A percentile compares a stretch with the other conserved stretches of the same genome.
Evolutionary conservation across 2,797 vertebrate genomes (phyloP).

Genomic region (Pseudomugil tenellus): DNA sequence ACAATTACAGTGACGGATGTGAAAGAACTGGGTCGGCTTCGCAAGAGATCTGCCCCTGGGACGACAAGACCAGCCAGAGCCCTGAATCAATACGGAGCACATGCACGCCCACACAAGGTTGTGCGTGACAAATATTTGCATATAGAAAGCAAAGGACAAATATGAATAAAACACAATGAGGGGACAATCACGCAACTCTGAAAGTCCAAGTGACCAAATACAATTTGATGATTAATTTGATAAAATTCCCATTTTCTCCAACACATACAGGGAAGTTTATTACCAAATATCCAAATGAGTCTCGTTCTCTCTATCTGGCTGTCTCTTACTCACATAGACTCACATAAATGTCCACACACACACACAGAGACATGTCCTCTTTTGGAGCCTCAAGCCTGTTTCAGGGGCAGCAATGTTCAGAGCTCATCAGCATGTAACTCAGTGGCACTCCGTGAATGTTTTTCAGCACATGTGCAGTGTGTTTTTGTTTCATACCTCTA

Average conservation of each 20-base stretch:
- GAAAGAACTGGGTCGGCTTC: slow-evolving; percentile 84
- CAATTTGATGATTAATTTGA: slow-evolving; percentile 21
- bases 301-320: slow-evolving; percentile 20
- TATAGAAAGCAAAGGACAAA: slow-evolving; percentile 44
- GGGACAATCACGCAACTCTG: neutral
- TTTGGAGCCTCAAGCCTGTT: slow-evolving; percentile 37
- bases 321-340: no score
- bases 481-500: slow-evolving; percentile 85
- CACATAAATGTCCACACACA: neutral
- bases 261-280: slow-evolving; percentile 11
- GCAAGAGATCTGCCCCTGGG: slow-evolving; percentile 79
- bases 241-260: slow-evolving; percentile 8
- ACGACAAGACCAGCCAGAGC: slow-evolving; percentile 79
- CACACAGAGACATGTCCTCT: slow-evolving; percentile 11
- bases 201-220: slow-evolving; percentile 28
- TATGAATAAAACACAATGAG: slow-evolving; percentile 30
- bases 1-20: slow-evolving; percentile 84
- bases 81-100: slow-evolving; percentile 77
- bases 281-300: slow-evolving; percentile 47
- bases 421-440: slow-evolving; percentile 42
- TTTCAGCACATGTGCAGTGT: slow-evolving; percentile 16
- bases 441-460: slow-evolving; percentile 37
- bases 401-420: slow-evolving; percentile 43
- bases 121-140: slow-evolving; percentile 47
- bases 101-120: slow-evolving; percentile 27